A percentile compares a stretch with the other conserved stretches of the same genome.
phyloP scores from a whole-genome alignment of 2,797 vertebrate genomes.

The Tenualosa ilisha region DNA sequence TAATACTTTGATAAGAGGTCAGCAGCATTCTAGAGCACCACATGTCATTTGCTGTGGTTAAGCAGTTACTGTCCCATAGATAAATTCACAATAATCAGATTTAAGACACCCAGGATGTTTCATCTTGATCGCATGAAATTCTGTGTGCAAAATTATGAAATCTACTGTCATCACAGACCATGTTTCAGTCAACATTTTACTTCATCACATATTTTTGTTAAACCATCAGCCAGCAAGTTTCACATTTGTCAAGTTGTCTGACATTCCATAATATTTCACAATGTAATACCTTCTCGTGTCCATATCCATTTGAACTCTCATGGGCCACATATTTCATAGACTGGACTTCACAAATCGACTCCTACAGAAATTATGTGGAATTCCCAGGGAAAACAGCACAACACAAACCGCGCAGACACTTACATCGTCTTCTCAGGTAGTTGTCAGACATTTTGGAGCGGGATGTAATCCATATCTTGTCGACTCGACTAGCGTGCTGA shows the following conservation, averaged over 20 bases:
- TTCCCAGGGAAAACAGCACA: not conserved
- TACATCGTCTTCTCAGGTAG: conserved; percentile 63
- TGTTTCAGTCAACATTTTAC: not conserved
- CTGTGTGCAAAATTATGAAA: too few species aligned
- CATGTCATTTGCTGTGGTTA: too few species aligned
- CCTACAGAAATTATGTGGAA: not conserved
- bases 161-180: not conserved
- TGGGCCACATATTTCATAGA: not conserved
- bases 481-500: conserved; percentile 46
- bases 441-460: conserved; percentile 51
- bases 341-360: not conserved
- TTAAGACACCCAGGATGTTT: too few species aligned
- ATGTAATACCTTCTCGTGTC: not conserved
- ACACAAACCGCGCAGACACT: conserved; percentile 48
- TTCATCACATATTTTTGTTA: not conserved
- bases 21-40: too few species aligned
- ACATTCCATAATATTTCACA: not conserved
- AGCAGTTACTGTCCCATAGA: too few species aligned
- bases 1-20: too few species aligned
- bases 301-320: not conserved
- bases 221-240: too few species aligned
- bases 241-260: not conserved
- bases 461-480: conserved; percentile 60
- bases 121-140: too few species aligned
- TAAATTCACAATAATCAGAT: too few species aligned